A percentile compares a stretch with the other conserved stretches of the same genome.
phyloP scores from a whole-genome alignment of 2,113 vertebrate genomes.

The Ptyas mucosa region DNA sequence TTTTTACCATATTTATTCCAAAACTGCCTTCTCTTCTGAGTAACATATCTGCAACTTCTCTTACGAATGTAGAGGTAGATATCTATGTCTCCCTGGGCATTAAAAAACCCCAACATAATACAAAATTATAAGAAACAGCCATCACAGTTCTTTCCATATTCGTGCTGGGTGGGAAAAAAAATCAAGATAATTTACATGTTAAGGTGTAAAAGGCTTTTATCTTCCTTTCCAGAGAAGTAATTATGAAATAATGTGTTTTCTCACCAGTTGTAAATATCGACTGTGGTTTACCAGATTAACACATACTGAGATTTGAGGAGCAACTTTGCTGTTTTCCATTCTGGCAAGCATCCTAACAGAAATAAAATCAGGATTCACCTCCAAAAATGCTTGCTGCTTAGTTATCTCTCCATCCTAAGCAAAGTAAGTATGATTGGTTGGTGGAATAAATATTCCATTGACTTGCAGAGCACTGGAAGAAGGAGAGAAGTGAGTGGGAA shows the following conservation, averaged over 20 bases:
- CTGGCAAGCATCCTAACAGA: background rate
- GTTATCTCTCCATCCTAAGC: background rate
- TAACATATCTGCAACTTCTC: background rate
- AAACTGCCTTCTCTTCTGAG: background rate
- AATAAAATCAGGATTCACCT: background rate
- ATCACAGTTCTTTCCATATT: background rate
- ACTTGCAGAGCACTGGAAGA: background rate
- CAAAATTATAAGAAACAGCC: background rate
- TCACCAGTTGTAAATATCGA: background rate
- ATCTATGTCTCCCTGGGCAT: background rate
- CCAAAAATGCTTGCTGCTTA: background rate
- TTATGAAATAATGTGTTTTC: background rate
- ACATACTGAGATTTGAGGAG: background rate
- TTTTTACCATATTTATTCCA: background rate
- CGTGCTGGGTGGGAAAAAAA: no score
- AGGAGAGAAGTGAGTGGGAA: background rate
- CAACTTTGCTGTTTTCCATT: accelerated
- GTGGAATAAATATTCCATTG: background rate
- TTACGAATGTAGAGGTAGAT: background rate
- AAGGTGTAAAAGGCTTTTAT: background rate
- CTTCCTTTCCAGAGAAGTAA: background rate
- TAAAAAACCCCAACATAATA: background rate
- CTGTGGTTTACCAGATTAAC: conserved; percentile 1
- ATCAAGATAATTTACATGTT: background rate
- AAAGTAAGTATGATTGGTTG: background rate